phyloP scores from a whole-genome alignment of 2,888 invertebrate genomes.

The Mythimna albipuncta region DNA sequence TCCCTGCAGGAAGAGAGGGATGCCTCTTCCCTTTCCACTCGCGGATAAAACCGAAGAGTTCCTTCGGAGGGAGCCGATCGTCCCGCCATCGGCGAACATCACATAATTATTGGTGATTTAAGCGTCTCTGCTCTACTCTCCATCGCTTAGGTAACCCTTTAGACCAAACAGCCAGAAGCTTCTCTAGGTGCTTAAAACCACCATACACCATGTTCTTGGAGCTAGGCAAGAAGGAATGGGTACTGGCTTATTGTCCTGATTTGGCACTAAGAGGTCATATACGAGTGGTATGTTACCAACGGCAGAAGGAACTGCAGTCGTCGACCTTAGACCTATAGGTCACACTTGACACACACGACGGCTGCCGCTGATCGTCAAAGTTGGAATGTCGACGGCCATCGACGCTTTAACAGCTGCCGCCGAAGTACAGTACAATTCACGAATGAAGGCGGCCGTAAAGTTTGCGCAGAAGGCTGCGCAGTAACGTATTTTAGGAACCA shows the following conservation, averaged over 20 bases:
- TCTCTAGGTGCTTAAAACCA: background rate
- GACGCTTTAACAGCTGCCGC: no score
- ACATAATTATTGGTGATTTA: constrained; percentile 14
- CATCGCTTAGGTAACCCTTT: constrained; percentile 23
- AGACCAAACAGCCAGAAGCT: background rate
- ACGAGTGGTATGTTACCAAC: no score
- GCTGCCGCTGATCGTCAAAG: no score
- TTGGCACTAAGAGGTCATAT: background rate
- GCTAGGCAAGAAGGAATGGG: background rate
- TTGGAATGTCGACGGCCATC: no score
- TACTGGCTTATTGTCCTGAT: background rate
- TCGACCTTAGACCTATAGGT: no score
- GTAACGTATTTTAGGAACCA: no score
- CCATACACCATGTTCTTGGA: background rate
- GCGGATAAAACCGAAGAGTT: constrained; percentile 5
- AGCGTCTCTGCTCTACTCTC: constrained; percentile 34
- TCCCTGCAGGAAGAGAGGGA: constrained; percentile 21
- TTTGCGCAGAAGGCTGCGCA: no score
- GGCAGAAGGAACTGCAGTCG: no score
- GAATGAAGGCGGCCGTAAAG: no score
- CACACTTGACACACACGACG: no score
- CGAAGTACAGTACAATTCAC: no score
- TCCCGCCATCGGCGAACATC: background rate
- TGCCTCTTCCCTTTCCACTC: background rate
- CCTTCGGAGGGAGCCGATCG: background rate